Conservation (phyloP, 2,113 vertebrate genomes). For the Ciconia stormi region DNA sequence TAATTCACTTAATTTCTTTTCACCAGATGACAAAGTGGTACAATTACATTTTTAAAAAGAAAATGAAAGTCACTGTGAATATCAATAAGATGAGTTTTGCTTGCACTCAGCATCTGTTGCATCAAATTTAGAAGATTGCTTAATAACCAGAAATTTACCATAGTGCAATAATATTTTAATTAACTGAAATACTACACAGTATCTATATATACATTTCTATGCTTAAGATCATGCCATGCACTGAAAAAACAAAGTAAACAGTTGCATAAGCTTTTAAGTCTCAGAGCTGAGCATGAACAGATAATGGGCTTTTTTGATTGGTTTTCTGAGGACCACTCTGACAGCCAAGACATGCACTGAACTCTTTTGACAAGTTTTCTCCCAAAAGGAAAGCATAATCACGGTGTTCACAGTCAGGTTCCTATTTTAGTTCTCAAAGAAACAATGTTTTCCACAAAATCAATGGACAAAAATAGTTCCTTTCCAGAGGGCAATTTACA, state of each 20-base stretch:
- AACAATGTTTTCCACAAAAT: neutral
- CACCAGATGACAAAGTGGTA: neutral
- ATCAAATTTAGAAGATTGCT: neutral
- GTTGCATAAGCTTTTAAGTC: neutral
- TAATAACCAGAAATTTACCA: neutral
- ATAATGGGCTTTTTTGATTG: neutral
- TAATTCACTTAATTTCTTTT: neutral
- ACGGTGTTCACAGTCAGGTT: neutral
- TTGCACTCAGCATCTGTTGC: neutral
- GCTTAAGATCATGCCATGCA: neutral
- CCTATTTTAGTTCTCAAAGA: neutral
- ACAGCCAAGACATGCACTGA: neutral
- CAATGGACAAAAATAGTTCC: neutral
- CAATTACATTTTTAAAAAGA: neutral
- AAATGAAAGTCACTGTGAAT: neutral
- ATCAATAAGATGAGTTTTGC: neutral
- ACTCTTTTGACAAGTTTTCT: neutral
- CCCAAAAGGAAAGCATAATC: neutral
- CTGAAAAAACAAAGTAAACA: neutral
- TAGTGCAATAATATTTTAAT: neutral
- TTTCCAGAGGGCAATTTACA: neutral
- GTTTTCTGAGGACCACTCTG: neutral
- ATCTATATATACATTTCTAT: neutral
- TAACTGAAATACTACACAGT: neutral
- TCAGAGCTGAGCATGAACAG: neutral